Base-by-base conservation (phyloP, 2,888 invertebrate species). In the Cloeon dipterum region DNA sequence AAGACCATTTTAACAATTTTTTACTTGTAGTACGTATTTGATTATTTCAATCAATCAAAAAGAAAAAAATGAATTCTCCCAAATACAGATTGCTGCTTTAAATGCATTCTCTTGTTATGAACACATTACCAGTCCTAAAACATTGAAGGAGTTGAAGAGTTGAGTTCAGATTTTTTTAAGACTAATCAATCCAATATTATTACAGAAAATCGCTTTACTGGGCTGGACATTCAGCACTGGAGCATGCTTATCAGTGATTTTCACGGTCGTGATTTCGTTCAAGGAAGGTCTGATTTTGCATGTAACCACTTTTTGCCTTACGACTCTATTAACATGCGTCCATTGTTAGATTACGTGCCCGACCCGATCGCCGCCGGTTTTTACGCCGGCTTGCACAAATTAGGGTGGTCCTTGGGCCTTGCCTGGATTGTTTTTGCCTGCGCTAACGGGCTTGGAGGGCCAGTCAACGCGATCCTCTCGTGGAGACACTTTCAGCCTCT, bases 351-450 rank as follows among this genome's bases (percentile, higher is more conserved):
- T 50, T 65, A 66, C 46, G 54, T 63, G 18, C 70, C 65, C 46
- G 66, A 62, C 34, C 52, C 55, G 1, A 47, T 70, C 1, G 72
- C 70, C 46, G 66, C 74, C 2, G 67, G 73, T 1, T 52, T 68
- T 1, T 78, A 75, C 47, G 64, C 72, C 4, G 64, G 70, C 0
- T 50, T 74, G 5, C 73, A 75, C 48, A 64, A 71, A 46, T 55
- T 71, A 4, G 67, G 69, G 1, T 78, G 77, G 76, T 67, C 70
- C 44, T 55, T 72, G 3, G 65, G 68, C 1, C 66, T 70, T 33
- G 70, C 69, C 3, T 77, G 77, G 76, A 42, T 55, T 32, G 59
- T 74, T 4, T 54, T 75, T 37, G 67, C 70, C 1, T 74, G 73
- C 45, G 57, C 63, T 25, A 74, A 72, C 11, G 68, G 71, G 34